Evolutionary conservation across 2,888 invertebrate genomes (phyloP).

Genomic region (Stenurella melanura): DNA sequence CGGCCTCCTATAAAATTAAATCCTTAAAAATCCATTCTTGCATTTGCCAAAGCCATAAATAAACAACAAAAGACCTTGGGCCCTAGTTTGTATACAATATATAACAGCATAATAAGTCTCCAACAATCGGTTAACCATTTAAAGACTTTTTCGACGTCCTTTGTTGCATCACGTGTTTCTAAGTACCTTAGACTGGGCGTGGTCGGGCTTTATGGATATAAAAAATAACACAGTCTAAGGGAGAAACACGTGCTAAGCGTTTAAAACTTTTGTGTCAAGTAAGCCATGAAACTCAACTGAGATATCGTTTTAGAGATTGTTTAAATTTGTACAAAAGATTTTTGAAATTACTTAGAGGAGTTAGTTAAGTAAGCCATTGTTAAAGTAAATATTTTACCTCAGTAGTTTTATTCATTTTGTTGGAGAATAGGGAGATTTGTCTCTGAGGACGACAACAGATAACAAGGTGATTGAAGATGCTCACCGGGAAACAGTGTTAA

Average conservation of each 20-base stretch:
- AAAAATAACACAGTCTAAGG: slow-evolving; percentile 42
- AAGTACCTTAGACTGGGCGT: slow-evolving; percentile 46
- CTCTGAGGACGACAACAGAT: slow-evolving; percentile 30
- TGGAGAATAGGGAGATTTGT: slow-evolving; percentile 44
- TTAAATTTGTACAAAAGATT: slow-evolving; percentile 51
- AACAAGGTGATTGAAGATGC: slow-evolving; percentile 27
- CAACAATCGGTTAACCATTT: slow-evolving; percentile 67
- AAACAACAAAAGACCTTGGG: slow-evolving; percentile 54
- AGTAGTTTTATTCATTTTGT: slow-evolving; percentile 40
- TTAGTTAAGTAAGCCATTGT: slow-evolving; percentile 46
- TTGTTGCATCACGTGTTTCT: slow-evolving; percentile 64
- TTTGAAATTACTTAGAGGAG: slow-evolving; percentile 52
- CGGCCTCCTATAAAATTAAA: slow-evolving; percentile 48
- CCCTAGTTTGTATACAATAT: slow-evolving; percentile 64
- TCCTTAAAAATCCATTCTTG: slow-evolving; percentile 56
- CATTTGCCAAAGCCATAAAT: slow-evolving; percentile 60
- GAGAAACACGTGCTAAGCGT: slow-evolving; percentile 48
- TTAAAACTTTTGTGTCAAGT: slow-evolving; percentile 45
- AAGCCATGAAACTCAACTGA: slow-evolving; percentile 51
- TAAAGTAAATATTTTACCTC: slow-evolving; percentile 54
- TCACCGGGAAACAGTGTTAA: background rate
- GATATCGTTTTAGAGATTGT: slow-evolving; percentile 54
- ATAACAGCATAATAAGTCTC: slow-evolving; percentile 65
- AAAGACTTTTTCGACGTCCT: slow-evolving; percentile 59
- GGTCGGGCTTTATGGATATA: background rate